Evolutionary conservation across 2,113 vertebrate genomes (phyloP), one percentile per base, ranked within the genome.

Genomic region (Caracal caracal): DNA sequence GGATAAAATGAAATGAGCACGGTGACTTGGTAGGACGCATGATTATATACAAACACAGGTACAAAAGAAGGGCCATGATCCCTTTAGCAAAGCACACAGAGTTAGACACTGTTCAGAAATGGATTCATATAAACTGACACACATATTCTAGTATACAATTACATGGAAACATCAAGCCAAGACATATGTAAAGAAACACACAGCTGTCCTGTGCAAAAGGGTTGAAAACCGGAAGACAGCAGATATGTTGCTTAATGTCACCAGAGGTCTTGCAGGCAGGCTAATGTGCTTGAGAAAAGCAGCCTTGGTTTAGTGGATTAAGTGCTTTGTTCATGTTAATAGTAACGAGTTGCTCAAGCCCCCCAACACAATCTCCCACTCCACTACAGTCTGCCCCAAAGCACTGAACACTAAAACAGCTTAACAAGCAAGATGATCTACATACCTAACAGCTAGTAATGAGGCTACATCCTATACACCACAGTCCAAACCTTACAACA

Each of bases 61-160:
- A 68, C 47, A 94, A 83, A 88, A 59, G 12, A 83, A 92, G 43
- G 65, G 5, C 79, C 49, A 85, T 70, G 19, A 15, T 65, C 16
- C 20, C 40, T 86, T 35, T 33, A 89, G 43, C 59, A 81, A 73
- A 78, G 16, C 6, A 71, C 24, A 83, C 15, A 84, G 73, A 68
- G 19, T 71, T 65, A 59, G 11, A 73, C 12, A 59, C 26, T 88
- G 10, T 49, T 96, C 65, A 93, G 53, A 97, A 96, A 93, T 61
- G 19, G 17, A 88, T 49, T 87, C 53, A 93, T 15, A 79, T n/a
- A 43, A 79, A 75, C 17, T 93, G 76, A 65, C 13, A 70, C 10
- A 88, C 15, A 79, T 11, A 40, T 51, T 71, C 61, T 76, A 40
- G 6, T 56, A 87, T 33, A 95, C 17, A 92, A 71, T 71, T 33